phyloP scores from a whole-genome alignment of 2,888 invertebrate species.

The Anodontia alba region DNA sequence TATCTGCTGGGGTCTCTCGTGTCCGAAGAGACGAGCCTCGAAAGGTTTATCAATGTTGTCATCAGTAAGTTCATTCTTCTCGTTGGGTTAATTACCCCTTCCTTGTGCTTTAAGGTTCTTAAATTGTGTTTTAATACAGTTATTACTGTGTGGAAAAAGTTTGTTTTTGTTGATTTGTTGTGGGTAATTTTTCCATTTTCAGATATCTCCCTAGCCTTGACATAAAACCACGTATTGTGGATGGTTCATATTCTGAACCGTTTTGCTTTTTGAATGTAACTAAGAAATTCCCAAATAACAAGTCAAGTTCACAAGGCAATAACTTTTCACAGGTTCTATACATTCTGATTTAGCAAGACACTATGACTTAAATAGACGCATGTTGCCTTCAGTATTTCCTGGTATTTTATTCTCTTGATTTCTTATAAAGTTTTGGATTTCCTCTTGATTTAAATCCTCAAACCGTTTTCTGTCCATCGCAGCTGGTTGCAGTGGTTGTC shows the following conservation, averaged over 20 bases:
- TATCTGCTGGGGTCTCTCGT: not conserved
- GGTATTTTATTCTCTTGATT: not conserved
- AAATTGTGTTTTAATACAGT: slow-evolving; percentile 19
- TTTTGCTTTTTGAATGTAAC: slow-evolving; percentile 17
- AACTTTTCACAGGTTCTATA: not conserved
- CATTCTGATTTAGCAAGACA: not conserved
- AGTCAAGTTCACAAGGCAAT: not conserved
- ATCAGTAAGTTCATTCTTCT: slow-evolving; percentile 15
- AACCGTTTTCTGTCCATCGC: not conserved
- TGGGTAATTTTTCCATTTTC: not conserved
- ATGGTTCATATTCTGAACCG: slow-evolving; percentile 19
- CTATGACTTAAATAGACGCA: not conserved
- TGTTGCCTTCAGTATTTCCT: not conserved
- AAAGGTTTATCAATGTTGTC: slow-evolving; percentile 16
- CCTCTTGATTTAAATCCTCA: not conserved
- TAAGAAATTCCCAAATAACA: slow-evolving; percentile 21
- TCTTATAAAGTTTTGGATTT: not conserved
- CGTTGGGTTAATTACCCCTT: slow-evolving; percentile 19
- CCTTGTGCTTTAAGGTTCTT: slow-evolving; percentile 13
- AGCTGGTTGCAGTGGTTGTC: not conserved
- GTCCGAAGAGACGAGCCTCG: not conserved
- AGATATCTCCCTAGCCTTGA: slow-evolving; percentile 20
- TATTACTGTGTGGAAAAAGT: slow-evolving; percentile 5
- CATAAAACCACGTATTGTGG: slow-evolving; percentile 20
- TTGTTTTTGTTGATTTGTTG: not conserved